Base-by-base conservation (phyloP, 2,888 invertebrate genomes). In the Synergus japonicus region DNA sequence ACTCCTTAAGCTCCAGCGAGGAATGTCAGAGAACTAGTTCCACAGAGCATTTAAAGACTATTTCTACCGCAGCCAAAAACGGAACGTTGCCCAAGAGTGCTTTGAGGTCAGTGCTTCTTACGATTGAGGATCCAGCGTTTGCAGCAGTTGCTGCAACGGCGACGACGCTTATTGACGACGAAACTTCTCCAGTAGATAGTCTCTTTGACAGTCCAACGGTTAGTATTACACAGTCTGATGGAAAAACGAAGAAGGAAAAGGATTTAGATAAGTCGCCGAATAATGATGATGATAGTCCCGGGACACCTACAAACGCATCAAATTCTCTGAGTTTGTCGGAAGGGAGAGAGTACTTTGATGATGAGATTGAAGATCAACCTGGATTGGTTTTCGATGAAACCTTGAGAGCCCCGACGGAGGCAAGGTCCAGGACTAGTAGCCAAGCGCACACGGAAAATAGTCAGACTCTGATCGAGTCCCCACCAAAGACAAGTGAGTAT, bases 291-390 rank as follows among this genome's bases (percentile, higher is more conserved):
- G 92, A 92, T 43, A 91, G 96, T 3, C 96, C 96, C 0, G 96
- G 96, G 2, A 96, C 96, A 0, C 97, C 97, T 1, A 97, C 97
- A 0, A 96, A 96, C 87, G 93, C 93, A 1, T 96, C 96, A 0
- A 96, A 96, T 79, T 97, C 97, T 0, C 92, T 97, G 0, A 97
- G 97, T 0, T 92, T 97, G n/a, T 96, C 97, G 0, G 97, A 97
- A 85, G 96, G 96, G 22, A 93, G 96, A 83, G 97, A 97, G 91
- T 97, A 95, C 92, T 94, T 97, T 82, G 97, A 98, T 88, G 97
- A 98, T 87, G 97, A 98, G 92, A 97, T 98, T 82, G 97, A 97
- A 64, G 97, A 98, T 93, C 97, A 98, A 89, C 97, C 97, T 13
- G 97, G 96, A 1, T 91, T 98, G 83, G 93, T 96, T 15, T 97